phyloP scores from a whole-genome alignment of 2,888 invertebrate genomes.

The Andrena trimmerana region DNA sequence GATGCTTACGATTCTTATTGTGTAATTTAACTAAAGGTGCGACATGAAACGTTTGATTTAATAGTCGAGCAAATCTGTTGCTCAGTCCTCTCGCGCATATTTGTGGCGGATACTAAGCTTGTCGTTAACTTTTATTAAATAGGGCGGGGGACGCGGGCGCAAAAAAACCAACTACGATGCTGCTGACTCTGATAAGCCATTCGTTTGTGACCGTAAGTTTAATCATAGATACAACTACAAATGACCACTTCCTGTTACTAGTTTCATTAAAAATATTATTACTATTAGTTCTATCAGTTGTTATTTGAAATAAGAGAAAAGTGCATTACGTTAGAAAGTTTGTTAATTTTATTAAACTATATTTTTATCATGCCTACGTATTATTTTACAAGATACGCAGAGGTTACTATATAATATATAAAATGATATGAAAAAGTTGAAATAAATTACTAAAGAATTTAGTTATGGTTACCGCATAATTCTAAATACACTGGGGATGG shows the following conservation, averaged over 20 bases:
- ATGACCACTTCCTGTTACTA: slow-evolving; percentile 82
- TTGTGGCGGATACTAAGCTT: slow-evolving; percentile 11
- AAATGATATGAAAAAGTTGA: slow-evolving; percentile 73
- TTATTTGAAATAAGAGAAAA: slow-evolving; percentile 74
- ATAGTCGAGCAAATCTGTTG: neutral
- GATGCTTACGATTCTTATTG: no score
- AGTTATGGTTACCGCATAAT: slow-evolving; percentile 76
- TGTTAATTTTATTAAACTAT: slow-evolving; percentile 79
- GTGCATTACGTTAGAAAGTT: slow-evolving; percentile 78
- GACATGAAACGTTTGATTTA: neutral
- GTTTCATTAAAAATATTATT: slow-evolving; percentile 70
- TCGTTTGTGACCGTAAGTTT: slow-evolving; percentile 96
- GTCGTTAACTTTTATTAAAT: slow-evolving; percentile 40
- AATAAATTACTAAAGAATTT: slow-evolving; percentile 80
- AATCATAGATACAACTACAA: slow-evolving; percentile 85
- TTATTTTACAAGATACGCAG: slow-evolving; percentile 74
- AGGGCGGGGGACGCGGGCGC: slow-evolving; percentile 86
- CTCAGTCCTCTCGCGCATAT: neutral
- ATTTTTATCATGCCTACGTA: slow-evolving; percentile 76
- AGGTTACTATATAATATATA: slow-evolving; percentile 76
- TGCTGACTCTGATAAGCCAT: slow-evolving; percentile 94
- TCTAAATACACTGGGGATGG: slow-evolving; percentile 74
- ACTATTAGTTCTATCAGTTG: slow-evolving; percentile 72
- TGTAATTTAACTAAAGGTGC: no score
- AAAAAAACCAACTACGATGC: slow-evolving; percentile 88